phyloP scores from a whole-genome alignment of 2,888 invertebrate genomes.

The Tricholauxania praeusta region DNA sequence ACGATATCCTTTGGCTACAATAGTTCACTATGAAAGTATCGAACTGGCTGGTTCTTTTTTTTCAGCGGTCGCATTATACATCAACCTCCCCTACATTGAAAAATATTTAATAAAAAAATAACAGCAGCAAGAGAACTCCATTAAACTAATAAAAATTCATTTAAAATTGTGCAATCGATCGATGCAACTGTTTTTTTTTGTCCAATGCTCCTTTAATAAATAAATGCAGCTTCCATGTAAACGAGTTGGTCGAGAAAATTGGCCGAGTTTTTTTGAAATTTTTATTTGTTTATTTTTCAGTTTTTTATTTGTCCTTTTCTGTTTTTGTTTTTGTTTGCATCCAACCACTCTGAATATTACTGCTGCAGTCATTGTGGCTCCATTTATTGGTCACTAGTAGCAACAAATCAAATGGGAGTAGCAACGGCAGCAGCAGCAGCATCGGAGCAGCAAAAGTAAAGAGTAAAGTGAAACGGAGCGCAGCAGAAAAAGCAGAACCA shows the following conservation, averaged over 20 bases:
- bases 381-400: conserved; percentile 26
- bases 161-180: conserved; percentile 37
- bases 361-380: conserved; percentile 32
- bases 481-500: not conserved
- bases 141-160: conserved; percentile 34
- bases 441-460: not conserved
- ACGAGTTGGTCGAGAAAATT: conserved; percentile 34
- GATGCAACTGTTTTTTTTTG: conserved; percentile 16
- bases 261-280: conserved; percentile 22
- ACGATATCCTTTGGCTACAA: no score
- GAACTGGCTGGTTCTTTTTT: no score
- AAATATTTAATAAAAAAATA: not conserved
- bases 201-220: conserved; percentile 1
- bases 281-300: no score
- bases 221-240: conserved; percentile 35
- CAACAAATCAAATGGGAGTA: conserved; percentile 8
- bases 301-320: no score
- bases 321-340: no score
- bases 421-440: not conserved
- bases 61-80: no score
- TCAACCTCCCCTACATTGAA: no score
- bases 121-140: conserved; percentile 22
- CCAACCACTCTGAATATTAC: conserved; percentile 3
- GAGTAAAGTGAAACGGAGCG: no score
- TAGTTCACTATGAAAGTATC: no score